These are phyloP conservation scores for Chaetodon trifascialis DNA, from an alignment of 2,113 vertebrate genomes.

Conservation along the genomic window DNA sequence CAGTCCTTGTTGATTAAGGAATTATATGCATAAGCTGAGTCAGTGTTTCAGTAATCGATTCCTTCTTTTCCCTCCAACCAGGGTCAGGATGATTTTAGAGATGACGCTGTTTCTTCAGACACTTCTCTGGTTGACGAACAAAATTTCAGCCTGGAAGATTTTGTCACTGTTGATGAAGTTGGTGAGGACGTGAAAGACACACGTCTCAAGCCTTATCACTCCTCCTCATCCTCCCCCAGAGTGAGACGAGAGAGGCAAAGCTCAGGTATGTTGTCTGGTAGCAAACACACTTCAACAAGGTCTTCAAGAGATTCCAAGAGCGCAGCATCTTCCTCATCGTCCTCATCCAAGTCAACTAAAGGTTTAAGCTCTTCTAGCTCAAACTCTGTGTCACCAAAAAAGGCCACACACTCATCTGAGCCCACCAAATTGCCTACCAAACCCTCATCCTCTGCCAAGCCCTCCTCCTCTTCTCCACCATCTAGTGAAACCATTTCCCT, in stretches of 20 bases:
- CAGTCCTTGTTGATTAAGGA: background rate
- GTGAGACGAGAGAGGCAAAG: background rate
- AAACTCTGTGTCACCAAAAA: background rate
- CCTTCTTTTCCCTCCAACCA: background rate
- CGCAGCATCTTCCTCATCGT: background rate
- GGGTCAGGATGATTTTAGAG: background rate
- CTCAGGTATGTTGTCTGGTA: background rate
- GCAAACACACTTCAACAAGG: slow-evolving; percentile 11
- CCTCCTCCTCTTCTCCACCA: background rate
- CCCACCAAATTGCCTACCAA: background rate
- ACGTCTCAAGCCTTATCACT: background rate
- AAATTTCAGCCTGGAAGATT: slow-evolving; percentile 65
- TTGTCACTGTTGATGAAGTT: slow-evolving; percentile 74
- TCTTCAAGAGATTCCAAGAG: background rate
- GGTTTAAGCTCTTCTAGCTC: no score
- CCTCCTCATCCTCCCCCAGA: background rate
- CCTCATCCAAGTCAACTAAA: slow-evolving; percentile 13
- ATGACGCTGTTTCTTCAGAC: background rate
- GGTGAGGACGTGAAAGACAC: slow-evolving; percentile 10
- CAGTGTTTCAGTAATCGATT: background rate
- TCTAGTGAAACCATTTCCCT: slow-evolving; percentile 9
- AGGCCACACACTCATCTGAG: slow-evolving; percentile 8
- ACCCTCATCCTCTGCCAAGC: slow-evolving; percentile 6
- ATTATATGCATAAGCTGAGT: background rate
- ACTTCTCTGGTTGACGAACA: slow-evolving; percentile 1